Percentiles rank a stretch among this genome's conserved stretches.
These are phyloP conservation scores for Pygoscelis adeliae DNA, from an alignment of 2,113 vertebrate species.

Conservation along the genomic window DNA sequence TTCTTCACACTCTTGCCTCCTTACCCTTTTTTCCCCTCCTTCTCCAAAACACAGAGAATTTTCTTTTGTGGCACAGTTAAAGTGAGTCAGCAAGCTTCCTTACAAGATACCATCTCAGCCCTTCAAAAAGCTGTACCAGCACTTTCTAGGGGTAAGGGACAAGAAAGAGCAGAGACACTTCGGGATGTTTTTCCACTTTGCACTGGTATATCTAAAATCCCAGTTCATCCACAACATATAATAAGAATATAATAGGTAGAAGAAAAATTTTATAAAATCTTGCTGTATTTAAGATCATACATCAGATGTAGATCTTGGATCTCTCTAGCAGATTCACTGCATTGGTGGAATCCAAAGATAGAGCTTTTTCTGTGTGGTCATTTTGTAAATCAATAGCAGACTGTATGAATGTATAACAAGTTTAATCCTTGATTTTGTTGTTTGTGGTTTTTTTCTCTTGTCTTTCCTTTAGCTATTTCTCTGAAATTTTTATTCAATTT, in stretches of 20 bases:
- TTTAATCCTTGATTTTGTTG: neutral
- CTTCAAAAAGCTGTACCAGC: neutral
- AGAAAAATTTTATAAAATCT: neutral
- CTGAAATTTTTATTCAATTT: neutral
- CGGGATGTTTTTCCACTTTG: neutral
- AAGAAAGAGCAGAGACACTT: neutral
- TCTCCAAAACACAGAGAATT: neutral
- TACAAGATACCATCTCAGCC: neutral
- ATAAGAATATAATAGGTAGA: neutral
- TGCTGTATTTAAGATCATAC: neutral
- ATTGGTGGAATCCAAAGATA: neutral
- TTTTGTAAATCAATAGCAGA: neutral
- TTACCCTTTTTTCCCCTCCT: accelerated
- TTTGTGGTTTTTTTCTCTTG: too few relatives aligned
- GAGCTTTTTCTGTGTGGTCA: neutral
- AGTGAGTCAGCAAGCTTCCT: neutral
- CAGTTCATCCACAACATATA: neutral
- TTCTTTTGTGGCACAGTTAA: neutral
- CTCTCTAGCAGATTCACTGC: neutral
- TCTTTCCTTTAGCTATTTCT: neutral
- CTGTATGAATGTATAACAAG: neutral
- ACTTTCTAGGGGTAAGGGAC: neutral
- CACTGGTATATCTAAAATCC: neutral
- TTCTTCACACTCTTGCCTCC: neutral
- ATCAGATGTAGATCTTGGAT: neutral